phyloP scores from a whole-genome alignment of 2,888 invertebrate genomes.

The Metellina segmentata region DNA sequence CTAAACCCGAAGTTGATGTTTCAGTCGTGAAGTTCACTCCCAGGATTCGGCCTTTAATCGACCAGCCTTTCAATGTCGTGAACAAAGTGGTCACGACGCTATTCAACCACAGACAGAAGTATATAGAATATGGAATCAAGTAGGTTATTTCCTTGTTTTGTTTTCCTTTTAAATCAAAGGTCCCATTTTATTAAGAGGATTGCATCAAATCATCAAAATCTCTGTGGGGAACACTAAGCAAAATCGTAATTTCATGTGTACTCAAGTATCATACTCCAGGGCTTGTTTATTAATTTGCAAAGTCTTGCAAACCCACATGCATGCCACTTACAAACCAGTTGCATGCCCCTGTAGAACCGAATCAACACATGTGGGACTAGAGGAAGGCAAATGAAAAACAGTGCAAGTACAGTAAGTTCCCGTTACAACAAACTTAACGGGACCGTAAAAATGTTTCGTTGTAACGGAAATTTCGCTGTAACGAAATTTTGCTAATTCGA shows the following conservation, averaged over 20 bases:
- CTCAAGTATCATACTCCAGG: no score
- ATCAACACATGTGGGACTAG: no score
- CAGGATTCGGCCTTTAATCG: conserved; percentile 87
- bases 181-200: background rate
- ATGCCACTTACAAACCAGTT: no score
- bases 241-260: background rate
- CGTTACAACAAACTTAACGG: no score
- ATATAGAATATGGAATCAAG: conserved; percentile 79
- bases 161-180: background rate
- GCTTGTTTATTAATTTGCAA: no score
- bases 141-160: conserved; percentile 14
- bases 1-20: conserved; percentile 97
- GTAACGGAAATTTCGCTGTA: no score
- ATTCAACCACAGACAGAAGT: conserved; percentile 94
- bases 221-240: background rate
- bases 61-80: conserved; percentile 89
- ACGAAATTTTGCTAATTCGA: no score
- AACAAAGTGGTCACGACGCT: conserved; percentile 93
- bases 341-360: no score
- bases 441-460: no score
- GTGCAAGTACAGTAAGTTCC: no score
- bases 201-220: background rate
- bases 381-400: no score
- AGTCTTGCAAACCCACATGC: no score
- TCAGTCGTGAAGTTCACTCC: conserved; percentile 95